Conservation (phyloP, 2,797 vertebrate genomes). For the Hydrolagus colliei region DNA sequence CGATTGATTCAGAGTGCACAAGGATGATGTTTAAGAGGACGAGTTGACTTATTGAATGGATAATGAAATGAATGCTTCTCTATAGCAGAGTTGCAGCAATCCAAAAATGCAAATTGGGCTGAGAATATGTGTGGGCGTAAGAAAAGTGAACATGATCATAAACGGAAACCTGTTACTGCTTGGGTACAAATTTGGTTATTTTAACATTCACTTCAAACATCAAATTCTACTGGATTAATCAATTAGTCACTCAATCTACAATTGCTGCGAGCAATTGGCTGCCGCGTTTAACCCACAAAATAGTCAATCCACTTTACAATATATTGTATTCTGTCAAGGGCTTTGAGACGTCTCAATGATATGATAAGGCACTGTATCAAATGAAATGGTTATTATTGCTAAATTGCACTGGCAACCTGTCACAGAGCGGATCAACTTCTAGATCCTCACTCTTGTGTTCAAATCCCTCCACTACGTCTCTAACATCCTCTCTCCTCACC, state of each 20-base stretch:
- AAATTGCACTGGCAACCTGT: too few species aligned
- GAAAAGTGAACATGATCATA: neutral
- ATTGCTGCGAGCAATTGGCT: too few species aligned
- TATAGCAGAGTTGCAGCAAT: neutral
- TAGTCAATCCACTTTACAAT: too few species aligned
- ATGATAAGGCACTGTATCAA: too few species aligned
- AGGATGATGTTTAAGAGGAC: neutral
- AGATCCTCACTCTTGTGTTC: too few species aligned
- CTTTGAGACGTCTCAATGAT: too few species aligned
- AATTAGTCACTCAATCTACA: neutral
- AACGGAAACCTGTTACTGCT: neutral
- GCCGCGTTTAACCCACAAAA: too few species aligned
- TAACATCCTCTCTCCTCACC: too few species aligned
- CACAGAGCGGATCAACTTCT: too few species aligned
- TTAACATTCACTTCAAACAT: neutral
- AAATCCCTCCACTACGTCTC: too few species aligned
- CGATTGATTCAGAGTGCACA: neutral
- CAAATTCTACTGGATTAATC: neutral
- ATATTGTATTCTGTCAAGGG: too few species aligned
- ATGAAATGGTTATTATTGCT: too few species aligned
- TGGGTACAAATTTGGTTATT: neutral
- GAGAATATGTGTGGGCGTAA: neutral
- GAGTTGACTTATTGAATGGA: slow-evolving; percentile 12
- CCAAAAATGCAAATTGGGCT: neutral
- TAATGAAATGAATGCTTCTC: slow-evolving; percentile 15